Conservation (phyloP, 2,797 vertebrate genomes). For the Pseudochaenichthys georgianus region DNA sequence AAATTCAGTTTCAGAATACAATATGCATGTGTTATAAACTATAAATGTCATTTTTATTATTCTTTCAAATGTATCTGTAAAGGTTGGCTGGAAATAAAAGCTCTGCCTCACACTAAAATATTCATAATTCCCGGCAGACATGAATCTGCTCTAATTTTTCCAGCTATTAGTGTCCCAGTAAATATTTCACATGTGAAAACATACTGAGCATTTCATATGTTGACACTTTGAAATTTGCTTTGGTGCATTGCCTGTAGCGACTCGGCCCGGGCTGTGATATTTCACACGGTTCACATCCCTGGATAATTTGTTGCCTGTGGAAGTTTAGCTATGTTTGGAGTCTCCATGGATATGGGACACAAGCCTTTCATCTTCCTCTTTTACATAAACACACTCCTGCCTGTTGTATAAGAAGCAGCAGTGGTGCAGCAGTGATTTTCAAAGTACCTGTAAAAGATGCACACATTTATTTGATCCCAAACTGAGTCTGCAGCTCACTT, state of each 20-base stretch:
- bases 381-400: conserved; percentile 9
- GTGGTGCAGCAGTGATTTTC: background rate
- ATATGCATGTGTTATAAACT: too few relatives aligned
- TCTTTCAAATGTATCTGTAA: background rate
- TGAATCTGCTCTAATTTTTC: conserved; percentile 8
- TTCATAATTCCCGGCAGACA: background rate
- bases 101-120: background rate
- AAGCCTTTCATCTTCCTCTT: conserved; percentile 19
- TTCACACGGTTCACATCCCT: conserved; percentile 14
- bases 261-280: conserved; percentile 6
- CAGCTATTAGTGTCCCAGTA: background rate
- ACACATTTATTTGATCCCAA: conserved; percentile 38
- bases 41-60: too few relatives aligned
- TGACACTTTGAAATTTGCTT: conserved; percentile 21
- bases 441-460: conserved; percentile 9
- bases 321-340: conserved; percentile 48
- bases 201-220: conserved; percentile 9
- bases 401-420: background rate
- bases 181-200: conserved; percentile 2
- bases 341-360: conserved; percentile 45
- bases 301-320: conserved; percentile 10
- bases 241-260: conserved; percentile 1
- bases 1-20: too few relatives aligned
- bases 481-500: conserved; percentile 34
- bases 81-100: background rate